These are phyloP conservation scores for Drosophila ironensis DNA, from an alignment of 1,140 invertebrate species.

Conservation along the genomic window DNA sequence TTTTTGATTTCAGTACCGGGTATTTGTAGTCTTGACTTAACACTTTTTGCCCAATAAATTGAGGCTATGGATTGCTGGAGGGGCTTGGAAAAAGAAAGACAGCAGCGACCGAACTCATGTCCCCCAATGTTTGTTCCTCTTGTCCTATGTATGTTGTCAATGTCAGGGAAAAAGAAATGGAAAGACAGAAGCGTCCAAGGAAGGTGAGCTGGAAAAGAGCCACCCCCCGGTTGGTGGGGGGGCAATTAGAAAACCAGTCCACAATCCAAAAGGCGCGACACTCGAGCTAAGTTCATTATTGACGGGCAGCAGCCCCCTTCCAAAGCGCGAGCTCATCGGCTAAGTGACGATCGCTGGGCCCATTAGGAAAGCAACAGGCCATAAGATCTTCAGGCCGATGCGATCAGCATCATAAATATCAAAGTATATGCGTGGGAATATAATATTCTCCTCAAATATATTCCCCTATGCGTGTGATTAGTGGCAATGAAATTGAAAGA, in stretches of 20 bases:
- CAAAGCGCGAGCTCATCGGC: background rate
- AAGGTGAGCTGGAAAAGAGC: background rate
- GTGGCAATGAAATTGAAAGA: too few species aligned
- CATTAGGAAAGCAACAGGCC: background rate
- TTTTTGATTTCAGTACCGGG: too few species aligned
- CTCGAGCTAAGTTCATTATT: conserved; percentile 32
- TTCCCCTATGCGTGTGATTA: too few species aligned
- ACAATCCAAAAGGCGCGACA: conserved; percentile 35
- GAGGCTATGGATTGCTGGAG: too few species aligned
- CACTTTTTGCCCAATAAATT: too few species aligned
- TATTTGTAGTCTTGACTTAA: too few species aligned
- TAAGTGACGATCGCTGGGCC: background rate
- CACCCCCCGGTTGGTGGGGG: background rate
- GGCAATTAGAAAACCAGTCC: conserved; percentile 51
- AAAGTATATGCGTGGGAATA: too few species aligned
- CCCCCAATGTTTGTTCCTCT: conserved; percentile 37
- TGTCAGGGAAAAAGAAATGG: conserved; percentile 10
- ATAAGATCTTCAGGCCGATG: background rate
- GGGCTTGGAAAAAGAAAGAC: conserved; percentile 13
- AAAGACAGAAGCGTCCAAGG: background rate
- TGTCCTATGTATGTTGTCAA: conserved; percentile 39
- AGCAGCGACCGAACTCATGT: conserved; percentile 48
- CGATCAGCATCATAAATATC: too few species aligned
- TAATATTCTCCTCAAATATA: too few species aligned
- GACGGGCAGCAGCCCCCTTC: conserved; percentile 8